These are phyloP conservation scores for Chelonoidis abingdonii DNA, from an alignment of 2,113 vertebrate species.

Conservation along the genomic window DNA sequence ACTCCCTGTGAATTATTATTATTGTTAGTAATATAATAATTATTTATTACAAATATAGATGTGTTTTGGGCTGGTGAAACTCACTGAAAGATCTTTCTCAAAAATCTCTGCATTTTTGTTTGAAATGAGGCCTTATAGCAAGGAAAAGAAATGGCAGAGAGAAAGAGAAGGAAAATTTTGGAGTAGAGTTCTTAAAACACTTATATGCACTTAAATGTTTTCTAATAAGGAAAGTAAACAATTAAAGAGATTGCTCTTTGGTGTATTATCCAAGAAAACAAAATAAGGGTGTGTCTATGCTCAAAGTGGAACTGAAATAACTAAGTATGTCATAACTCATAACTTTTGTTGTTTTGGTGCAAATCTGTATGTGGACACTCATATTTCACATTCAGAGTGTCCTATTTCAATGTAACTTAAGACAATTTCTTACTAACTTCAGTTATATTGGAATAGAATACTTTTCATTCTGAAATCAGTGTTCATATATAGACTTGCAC, in stretches of 20 bases:
- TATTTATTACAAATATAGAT: not conserved
- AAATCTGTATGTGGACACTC: constrained; percentile 50
- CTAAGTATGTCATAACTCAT: constrained; percentile 45
- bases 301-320: constrained; percentile 47
- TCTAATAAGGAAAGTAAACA: constrained; percentile 56
- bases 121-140: not conserved
- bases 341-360: constrained; percentile 61
- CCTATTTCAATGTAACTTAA: constrained; percentile 49
- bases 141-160: not conserved
- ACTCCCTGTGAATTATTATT: not conserved
- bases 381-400: constrained; percentile 65
- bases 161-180: not conserved
- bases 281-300: constrained; percentile 38
- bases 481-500: constrained; percentile 16
- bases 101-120: not conserved
- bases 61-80: not conserved
- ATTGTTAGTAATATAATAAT: not conserved
- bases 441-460: constrained; percentile 24
- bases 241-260: constrained; percentile 60
- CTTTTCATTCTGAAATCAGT: not conserved
- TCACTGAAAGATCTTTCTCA: not conserved
- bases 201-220: not conserved
- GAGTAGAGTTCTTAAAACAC: not conserved
- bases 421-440: constrained; percentile 43
- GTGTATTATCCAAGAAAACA: constrained; percentile 66